phyloP scores from a whole-genome alignment of 2,888 invertebrate genomes.

The Rhagonycha lutea region DNA sequence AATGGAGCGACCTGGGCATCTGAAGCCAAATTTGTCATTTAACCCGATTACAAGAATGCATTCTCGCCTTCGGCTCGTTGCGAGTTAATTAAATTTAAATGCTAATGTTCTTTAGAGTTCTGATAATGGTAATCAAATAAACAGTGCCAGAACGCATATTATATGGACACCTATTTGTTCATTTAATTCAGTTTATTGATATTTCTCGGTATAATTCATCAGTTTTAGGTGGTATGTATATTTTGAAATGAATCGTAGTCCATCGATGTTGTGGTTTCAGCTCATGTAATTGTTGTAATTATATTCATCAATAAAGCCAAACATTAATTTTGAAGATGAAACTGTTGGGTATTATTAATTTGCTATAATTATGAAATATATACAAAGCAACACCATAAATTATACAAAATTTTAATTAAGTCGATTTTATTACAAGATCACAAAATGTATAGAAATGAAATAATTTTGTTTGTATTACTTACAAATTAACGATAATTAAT shows the following conservation, averaged over 20 bases:
- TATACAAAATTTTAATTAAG: background rate
- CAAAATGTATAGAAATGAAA: background rate
- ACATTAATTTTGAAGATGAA: background rate
- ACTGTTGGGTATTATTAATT: background rate
- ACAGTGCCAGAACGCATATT: background rate
- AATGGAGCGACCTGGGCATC: no score
- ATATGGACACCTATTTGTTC: background rate
- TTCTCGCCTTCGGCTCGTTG: no score
- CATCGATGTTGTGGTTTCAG: background rate
- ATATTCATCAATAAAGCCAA: background rate
- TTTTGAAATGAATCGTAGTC: background rate
- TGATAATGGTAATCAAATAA: background rate
- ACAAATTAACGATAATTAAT: background rate
- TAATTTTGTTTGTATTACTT: background rate
- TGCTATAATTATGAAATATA: background rate
- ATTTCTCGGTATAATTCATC: background rate
- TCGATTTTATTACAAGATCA: background rate
- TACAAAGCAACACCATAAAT: background rate
- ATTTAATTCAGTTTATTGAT: background rate
- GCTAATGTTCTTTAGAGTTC: background rate
- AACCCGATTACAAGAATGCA: no score
- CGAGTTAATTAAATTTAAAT: background rate
- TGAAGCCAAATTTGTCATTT: no score
- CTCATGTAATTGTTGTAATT: background rate
- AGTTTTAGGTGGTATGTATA: background rate